phyloP scores from a whole-genome alignment of 1,140 invertebrate species.

The Drosophila erecta region DNA sequence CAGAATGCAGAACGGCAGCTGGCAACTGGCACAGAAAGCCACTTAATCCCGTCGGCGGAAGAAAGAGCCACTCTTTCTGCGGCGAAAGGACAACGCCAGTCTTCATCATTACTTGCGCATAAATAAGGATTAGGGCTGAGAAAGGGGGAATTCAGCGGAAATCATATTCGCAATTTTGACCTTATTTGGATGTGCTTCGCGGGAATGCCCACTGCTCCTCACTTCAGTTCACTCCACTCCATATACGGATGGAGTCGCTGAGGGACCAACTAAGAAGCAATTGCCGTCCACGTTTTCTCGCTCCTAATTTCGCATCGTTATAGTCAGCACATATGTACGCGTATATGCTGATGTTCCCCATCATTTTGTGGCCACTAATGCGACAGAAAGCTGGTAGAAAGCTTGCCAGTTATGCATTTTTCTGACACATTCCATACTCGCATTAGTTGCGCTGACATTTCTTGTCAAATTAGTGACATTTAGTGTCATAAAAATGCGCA shows the following conservation, averaged over 20 bases:
- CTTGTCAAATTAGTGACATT: slow-evolving; percentile 78
- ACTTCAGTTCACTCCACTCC: slow-evolving; percentile 20
- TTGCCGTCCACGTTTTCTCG: slow-evolving; percentile 2
- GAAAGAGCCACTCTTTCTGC: slow-evolving; percentile 28
- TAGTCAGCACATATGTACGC: slow-evolving; percentile 30
- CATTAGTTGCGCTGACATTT: slow-evolving; percentile 70
- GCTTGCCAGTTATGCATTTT: slow-evolving; percentile 45
- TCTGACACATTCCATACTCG: slow-evolving; percentile 45
- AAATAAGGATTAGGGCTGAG: slow-evolving; percentile 73
- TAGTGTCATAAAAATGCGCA: slow-evolving; percentile 68
- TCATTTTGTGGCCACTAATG: slow-evolving; percentile 42
- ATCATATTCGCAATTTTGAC: slow-evolving; percentile 77
- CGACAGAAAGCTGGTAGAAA: slow-evolving; percentile 51
- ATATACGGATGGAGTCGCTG: slow-evolving; percentile 53
- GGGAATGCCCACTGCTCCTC: slow-evolving; percentile 29
- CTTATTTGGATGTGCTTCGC: slow-evolving; percentile 61
- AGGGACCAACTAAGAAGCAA: slow-evolving; percentile 53
- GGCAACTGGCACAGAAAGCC: slow-evolving; percentile 63
- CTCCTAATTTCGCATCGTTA: slow-evolving; percentile 45
- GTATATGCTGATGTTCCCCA: slow-evolving; percentile 13
- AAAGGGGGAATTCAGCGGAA: slow-evolving; percentile 41
- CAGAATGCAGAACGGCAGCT: slow-evolving; percentile 71
- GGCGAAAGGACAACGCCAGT: slow-evolving; percentile 31
- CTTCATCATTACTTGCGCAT: slow-evolving; percentile 82
- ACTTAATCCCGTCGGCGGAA: slow-evolving; percentile 66